Percentiles rank a stretch among this genome's conserved stretches.
These are phyloP conservation scores for Eupristina koningsbergeri DNA, from an alignment of 1,140 invertebrate species.

Conservation along the genomic window DNA sequence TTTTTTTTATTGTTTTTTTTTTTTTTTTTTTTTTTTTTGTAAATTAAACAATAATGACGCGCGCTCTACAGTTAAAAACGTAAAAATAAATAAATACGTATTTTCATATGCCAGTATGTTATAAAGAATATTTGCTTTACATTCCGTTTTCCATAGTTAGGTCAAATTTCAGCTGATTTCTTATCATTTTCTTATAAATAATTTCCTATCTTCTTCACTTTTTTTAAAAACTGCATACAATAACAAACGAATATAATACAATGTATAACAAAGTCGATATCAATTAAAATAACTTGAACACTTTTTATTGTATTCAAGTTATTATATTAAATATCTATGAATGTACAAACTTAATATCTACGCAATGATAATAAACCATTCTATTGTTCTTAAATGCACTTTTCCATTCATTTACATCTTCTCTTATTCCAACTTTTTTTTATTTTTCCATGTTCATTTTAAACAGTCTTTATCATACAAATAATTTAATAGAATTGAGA, in stretches of 20 bases:
- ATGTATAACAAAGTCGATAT: no score
- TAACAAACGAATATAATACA: no score
- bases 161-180: conserved; percentile 19
- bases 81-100: conserved; percentile 43
- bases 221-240: no score
- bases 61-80: conserved; percentile 51
- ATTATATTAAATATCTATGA: neutral
- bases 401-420: neutral
- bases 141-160: neutral
- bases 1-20: conserved; percentile 24
- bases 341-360: neutral
- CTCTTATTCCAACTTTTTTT: neutral
- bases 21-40: neutral
- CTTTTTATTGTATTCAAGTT: conserved; percentile 37
- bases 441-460: neutral
- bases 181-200: neutral
- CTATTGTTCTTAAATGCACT: neutral
- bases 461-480: neutral
- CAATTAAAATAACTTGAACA: neutral
- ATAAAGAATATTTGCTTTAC: conserved; percentile 24
- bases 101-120: conserved; percentile 32
- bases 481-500: neutral
- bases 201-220: neutral
- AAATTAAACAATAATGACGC: conserved; percentile 17
- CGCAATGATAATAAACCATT: neutral